Evolutionary conservation across 2,888 invertebrate species (phyloP).

Genomic region (Xanthorhoe designata): DNA sequence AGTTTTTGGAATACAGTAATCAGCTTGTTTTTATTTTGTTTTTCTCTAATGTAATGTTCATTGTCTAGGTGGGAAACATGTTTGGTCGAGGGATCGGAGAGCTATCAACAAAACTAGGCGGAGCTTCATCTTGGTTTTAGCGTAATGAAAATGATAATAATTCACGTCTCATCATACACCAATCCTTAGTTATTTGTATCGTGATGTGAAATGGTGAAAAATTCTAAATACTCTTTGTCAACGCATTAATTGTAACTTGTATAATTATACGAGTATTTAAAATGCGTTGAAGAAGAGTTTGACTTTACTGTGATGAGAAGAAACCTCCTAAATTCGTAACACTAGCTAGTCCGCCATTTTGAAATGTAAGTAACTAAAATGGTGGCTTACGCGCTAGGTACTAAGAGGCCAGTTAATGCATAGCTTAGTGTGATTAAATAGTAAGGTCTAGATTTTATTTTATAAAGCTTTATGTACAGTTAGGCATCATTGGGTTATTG

Average conservation of each 20-base stretch:
- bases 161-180: conserved; percentile 46
- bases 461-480: conserved; percentile 83
- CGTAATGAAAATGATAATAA: conserved; percentile 53
- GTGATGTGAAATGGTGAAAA: conserved; percentile 59
- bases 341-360: conserved; percentile 63
- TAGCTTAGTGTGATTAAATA: conserved; percentile 80
- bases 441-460: conserved; percentile 80
- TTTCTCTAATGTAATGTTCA: neutral
- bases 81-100: conserved; percentile 96
- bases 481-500: conserved; percentile 76
- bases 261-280: conserved; percentile 15
- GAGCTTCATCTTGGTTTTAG: conserved; percentile 94
- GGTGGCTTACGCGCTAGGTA: conserved; percentile 63
- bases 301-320: conserved; percentile 74
- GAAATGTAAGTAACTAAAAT: conserved; percentile 58
- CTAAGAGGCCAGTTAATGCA: conserved; percentile 70
- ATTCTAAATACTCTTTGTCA: conserved; percentile 59
- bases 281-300: conserved; percentile 60
- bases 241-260: conserved; percentile 46
- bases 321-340: conserved; percentile 60
- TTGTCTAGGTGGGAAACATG: conserved; percentile 92
- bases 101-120: conserved; percentile 94
- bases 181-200: conserved; percentile 62
- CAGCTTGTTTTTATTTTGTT: neutral
- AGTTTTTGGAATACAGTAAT: too few species aligned